Conservation (phyloP, 2,113 vertebrate genomes). For the Notothenia coriiceps region DNA sequence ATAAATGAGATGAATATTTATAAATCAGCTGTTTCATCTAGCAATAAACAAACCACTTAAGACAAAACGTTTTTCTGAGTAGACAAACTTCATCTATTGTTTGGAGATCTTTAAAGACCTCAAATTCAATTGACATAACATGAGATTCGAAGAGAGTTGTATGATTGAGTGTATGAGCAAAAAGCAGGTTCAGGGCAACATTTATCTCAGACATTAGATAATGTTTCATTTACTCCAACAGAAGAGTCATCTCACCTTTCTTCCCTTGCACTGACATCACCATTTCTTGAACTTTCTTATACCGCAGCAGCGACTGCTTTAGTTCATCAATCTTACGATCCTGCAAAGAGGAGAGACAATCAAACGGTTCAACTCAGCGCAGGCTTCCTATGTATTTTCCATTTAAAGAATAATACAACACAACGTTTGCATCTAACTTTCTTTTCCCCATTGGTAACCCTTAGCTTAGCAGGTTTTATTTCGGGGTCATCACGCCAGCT, state of each 20-base stretch:
- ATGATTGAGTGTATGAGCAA: not conserved
- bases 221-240: not conserved
- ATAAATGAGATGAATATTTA: not conserved
- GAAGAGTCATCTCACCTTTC: conserved; percentile 84
- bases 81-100: too few species aligned
- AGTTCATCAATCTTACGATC: conserved; percentile 98
- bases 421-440: too few species aligned
- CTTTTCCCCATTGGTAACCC: too few species aligned
- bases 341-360: conserved; percentile 71
- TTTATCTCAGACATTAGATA: not conserved
- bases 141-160: not conserved
- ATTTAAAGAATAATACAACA: too few species aligned
- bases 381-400: too few species aligned
- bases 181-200: not conserved
- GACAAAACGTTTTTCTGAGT: not conserved
- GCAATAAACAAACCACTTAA: not conserved
- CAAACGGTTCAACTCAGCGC: too few species aligned
- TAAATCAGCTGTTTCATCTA: not conserved
- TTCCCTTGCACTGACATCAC: conserved; percentile 90
- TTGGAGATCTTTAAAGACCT: not conserved
- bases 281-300: conserved; percentile 96
- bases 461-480: too few species aligned
- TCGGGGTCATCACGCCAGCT: too few species aligned
- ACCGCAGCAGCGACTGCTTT: conserved; percentile 90
- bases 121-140: too few species aligned